phyloP scores from a whole-genome alignment of 2,797 vertebrate genomes.

The Syngnathus rostellatus region DNA sequence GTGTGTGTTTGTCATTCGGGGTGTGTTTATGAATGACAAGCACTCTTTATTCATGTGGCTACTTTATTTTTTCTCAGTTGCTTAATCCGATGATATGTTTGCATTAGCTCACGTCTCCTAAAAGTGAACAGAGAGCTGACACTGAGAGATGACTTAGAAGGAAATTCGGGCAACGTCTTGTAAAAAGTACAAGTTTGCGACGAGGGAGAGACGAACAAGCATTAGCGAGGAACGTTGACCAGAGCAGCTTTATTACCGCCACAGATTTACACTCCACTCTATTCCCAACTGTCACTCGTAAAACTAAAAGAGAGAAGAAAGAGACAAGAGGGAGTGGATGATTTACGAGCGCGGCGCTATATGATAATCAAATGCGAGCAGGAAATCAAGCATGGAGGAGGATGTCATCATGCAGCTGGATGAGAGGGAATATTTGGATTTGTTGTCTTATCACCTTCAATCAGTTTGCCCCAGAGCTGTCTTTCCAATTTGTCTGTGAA shows the following conservation, averaged over 20 bases:
- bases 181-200: conserved; percentile 56
- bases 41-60: conserved; percentile 11
- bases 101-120: conserved; percentile 13
- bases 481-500: conserved; percentile 12
- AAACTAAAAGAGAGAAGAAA: conserved; percentile 55
- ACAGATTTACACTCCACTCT: conserved; percentile 69
- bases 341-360: conserved; percentile 49
- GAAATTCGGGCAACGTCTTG: conserved; percentile 42
- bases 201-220: conserved; percentile 61
- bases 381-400: conserved; percentile 60
- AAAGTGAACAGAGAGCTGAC: conserved; percentile 51
- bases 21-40: conserved; percentile 7
- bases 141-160: conserved; percentile 52
- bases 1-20: conserved; percentile 1
- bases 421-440: conserved; percentile 43
- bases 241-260: conserved; percentile 69
- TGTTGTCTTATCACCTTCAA: conserved; percentile 53
- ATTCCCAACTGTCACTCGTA: conserved; percentile 70
- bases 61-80: conserved; percentile 4
- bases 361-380: conserved; percentile 71
- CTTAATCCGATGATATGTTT: conserved; percentile 19
- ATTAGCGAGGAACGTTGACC: conserved; percentile 63
- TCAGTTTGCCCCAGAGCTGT: conserved; percentile 9
- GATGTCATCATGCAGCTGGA: conserved; percentile 58
- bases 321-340: conserved; percentile 57